Evolutionary conservation across 2,888 invertebrate genomes (phyloP).

Genomic region (Eulithis testata): DNA sequence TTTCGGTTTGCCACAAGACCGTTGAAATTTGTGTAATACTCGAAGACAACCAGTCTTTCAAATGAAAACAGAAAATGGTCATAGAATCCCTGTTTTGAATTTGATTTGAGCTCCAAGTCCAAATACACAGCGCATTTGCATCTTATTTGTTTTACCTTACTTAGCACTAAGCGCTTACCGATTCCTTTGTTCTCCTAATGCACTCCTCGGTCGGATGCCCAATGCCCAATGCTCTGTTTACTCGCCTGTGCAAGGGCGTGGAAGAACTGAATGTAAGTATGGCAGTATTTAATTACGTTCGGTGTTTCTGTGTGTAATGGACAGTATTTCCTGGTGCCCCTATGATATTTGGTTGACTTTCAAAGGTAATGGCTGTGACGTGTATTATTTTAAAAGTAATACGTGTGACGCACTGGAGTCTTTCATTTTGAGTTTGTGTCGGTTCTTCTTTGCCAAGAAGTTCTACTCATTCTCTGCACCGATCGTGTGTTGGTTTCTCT

Average conservation of each 20-base stretch:
- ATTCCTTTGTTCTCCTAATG: slow-evolving; percentile 30
- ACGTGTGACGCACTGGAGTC: slow-evolving; percentile 7
- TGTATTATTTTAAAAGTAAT: slow-evolving; percentile 1
- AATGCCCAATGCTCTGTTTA: slow-evolving; percentile 12
- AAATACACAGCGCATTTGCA: background rate
- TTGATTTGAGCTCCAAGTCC: background rate
- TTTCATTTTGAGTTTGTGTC: background rate
- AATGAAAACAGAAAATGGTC: background rate
- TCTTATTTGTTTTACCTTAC: background rate
- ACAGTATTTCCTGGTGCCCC: slow-evolving; percentile 35
- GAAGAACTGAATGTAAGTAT: background rate
- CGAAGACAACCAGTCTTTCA: background rate
- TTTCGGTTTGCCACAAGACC: slow-evolving; percentile 2
- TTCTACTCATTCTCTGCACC: background rate
- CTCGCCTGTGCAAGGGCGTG: slow-evolving; percentile 11
- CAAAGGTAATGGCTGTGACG: slow-evolving; percentile 18
- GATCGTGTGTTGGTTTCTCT: too few species aligned
- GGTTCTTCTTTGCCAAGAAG: background rate
- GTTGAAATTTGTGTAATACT: background rate
- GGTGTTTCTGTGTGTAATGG: slow-evolving; percentile 23
- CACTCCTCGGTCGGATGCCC: slow-evolving; percentile 28
- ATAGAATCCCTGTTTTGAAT: too few species aligned
- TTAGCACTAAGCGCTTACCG: slow-evolving; percentile 4
- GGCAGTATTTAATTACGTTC: slow-evolving; percentile 25
- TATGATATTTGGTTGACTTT: slow-evolving; percentile 37